Percentiles rank a stretch among this genome's conserved stretches.
Evolutionary conservation across 2,797 vertebrate genomes (phyloP).

Genomic region (Aythya fuligula): DNA sequence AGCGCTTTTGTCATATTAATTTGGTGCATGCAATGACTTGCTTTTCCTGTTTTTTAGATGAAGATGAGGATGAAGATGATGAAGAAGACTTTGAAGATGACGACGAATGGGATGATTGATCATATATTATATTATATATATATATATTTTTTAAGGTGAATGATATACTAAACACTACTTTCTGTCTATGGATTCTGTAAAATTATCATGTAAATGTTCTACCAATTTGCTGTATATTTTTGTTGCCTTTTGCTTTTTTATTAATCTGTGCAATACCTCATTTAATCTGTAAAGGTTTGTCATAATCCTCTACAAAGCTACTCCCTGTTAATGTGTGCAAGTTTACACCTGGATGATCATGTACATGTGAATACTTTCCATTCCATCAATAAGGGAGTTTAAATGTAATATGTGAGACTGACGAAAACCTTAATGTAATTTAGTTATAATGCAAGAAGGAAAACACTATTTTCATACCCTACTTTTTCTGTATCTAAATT

Average conservation of each 20-base stretch:
- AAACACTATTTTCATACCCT: conserved; percentile 96
- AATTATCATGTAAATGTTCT: conserved; percentile 95
- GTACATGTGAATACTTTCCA: conserved; percentile 84
- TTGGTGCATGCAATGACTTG: background rate
- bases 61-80: conserved; percentile 96
- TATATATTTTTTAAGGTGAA: conserved; percentile 86
- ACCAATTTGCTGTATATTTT: conserved; percentile 96
- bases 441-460: conserved; percentile 88
- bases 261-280: conserved; percentile 99
- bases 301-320: conserved; percentile 81
- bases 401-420: conserved; percentile 83
- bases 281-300: conserved; percentile 93
- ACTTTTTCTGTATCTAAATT: conserved; percentile 92
- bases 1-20: background rate
- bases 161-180: conserved; percentile 91
- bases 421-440: conserved; percentile 89
- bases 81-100: conserved; percentile 98
- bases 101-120: conserved; percentile 98
- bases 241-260: conserved; percentile 92
- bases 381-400: conserved; percentile 82
- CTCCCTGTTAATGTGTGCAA: conserved; percentile 86
- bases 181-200: conserved; percentile 90
- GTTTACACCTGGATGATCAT: conserved; percentile 84
- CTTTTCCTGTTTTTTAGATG: conserved; percentile 82
- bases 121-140: conserved; percentile 79